A percentile compares a stretch with the other conserved stretches of the same genome.
Evolutionary conservation across 1,140 invertebrate species (phyloP).

Genomic region (Lineus longissimus): DNA sequence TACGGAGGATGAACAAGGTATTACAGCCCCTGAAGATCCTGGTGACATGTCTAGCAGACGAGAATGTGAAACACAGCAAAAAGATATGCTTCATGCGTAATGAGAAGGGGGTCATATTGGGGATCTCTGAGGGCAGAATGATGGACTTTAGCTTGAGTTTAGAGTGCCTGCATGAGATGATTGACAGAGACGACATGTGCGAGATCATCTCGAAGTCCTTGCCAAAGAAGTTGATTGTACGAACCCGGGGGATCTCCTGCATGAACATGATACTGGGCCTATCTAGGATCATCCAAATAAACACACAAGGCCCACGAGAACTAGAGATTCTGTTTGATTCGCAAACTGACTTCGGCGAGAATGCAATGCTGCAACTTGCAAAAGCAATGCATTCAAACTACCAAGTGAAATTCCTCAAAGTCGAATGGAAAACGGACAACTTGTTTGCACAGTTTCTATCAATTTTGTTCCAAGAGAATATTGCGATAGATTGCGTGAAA

Average conservation of each 20-base stretch:
- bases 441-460: conserved; percentile 28
- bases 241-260: conserved; percentile 23
- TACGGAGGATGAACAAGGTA: conserved; percentile 26
- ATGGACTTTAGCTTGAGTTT: conserved; percentile 27
- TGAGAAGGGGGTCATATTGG: too few relatives aligned
- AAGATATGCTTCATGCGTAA: too few relatives aligned
- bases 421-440: conserved; percentile 28
- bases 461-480: conserved; percentile 15
- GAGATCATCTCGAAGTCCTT: conserved; percentile 23
- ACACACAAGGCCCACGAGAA: conserved; percentile 19
- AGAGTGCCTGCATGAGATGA: conserved; percentile 29
- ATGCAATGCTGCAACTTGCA: conserved; percentile 22
- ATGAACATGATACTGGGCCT: conserved; percentile 24
- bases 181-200: conserved; percentile 19
- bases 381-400: conserved; percentile 15
- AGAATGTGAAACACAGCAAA: background rate
- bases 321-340: conserved; percentile 30
- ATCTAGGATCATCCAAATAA: conserved; percentile 12
- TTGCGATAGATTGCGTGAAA: conserved; percentile 18
- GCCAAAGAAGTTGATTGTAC: conserved; percentile 15
- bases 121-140: conserved; percentile 19
- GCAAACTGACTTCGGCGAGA: conserved; percentile 19
- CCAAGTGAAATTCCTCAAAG: conserved; percentile 20
- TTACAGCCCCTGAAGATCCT: conserved; percentile 19
- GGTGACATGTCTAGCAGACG: conserved; percentile 26